phyloP scores from a whole-genome alignment of 2,797 vertebrate genomes.

The Hydrophis major region DNA sequence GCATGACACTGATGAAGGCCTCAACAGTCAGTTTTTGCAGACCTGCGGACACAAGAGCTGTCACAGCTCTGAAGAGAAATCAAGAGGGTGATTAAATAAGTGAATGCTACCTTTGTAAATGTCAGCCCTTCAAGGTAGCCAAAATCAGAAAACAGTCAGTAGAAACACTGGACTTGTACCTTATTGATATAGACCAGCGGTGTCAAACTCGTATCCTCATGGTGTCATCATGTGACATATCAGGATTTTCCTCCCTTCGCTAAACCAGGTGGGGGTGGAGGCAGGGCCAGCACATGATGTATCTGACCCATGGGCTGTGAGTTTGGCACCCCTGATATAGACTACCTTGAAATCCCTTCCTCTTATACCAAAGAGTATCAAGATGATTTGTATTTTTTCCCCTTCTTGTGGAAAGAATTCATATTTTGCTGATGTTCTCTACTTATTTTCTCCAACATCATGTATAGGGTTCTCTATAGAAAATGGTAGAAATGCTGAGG shows the following conservation, averaged over 20 bases:
- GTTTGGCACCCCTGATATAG: no score
- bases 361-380: not conserved
- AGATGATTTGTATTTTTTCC: not conserved
- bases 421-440: not conserved
- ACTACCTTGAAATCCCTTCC: not conserved
- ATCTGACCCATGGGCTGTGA: no score
- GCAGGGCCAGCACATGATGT: no score
- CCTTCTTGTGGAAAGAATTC: not conserved
- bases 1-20: no score
- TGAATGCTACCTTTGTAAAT: not conserved
- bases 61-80: not conserved
- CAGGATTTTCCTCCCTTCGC: no score
- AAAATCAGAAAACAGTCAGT: not conserved
- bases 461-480: not conserved
- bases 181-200: not conserved
- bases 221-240: no score
- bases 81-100: not conserved
- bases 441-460: not conserved
- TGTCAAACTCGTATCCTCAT: no score
- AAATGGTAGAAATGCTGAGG: not conserved
- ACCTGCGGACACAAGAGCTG: not conserved
- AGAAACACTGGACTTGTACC: not conserved
- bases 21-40: not conserved
- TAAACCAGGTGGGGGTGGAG: no score
- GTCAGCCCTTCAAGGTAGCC: not conserved